Conservation (phyloP, 2,797 vertebrate genomes). For the Cossypha heuglini region DNA sequence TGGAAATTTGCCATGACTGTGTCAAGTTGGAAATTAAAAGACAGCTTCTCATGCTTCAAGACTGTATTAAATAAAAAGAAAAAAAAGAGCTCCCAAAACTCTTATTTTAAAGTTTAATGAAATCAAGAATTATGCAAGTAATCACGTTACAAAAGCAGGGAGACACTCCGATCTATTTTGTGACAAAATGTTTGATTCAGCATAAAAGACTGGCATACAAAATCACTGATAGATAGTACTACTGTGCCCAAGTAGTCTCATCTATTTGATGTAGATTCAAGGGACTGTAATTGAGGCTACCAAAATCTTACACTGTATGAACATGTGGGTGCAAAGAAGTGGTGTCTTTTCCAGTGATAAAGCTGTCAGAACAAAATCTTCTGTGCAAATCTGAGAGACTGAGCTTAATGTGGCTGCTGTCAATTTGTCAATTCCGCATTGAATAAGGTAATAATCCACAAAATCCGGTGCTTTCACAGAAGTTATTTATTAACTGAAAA, state of each 20-base stretch:
- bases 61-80: not conserved
- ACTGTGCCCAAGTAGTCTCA: not conserved
- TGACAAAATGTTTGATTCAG: not conserved
- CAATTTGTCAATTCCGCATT: not conserved
- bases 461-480: not conserved
- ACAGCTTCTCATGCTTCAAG: not conserved
- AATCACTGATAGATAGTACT: not conserved
- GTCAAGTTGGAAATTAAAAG: not conserved
- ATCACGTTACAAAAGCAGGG: not conserved
- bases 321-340: not conserved
- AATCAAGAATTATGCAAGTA: not conserved
- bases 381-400: not conserved
- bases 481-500: constrained; percentile 55
- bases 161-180: not conserved
- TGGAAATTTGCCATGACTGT: not conserved
- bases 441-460: not conserved
- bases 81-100: not conserved
- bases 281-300: not conserved
- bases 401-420: not conserved
- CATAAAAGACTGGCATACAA: not conserved
- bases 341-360: not conserved
- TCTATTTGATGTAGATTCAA: not conserved
- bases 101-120: not conserved
- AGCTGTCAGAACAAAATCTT: not conserved
- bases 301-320: not conserved